phyloP scores from a whole-genome alignment of 2,113 vertebrate genomes.

The Chascanopsetta lugubris region DNA sequence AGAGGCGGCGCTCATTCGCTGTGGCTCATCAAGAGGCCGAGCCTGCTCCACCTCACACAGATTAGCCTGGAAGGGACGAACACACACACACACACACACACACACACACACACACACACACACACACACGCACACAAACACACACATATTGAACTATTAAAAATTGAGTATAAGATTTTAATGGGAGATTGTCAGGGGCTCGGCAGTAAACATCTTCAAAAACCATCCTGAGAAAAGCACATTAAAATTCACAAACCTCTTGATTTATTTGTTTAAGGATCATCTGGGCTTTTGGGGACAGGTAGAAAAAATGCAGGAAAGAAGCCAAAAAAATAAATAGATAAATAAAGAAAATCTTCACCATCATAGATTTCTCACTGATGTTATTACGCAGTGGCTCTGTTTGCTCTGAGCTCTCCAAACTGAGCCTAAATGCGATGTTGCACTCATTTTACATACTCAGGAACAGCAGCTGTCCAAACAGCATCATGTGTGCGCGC shows the following conservation, averaged over 20 bases:
- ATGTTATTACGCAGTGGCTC: slow-evolving; percentile 28
- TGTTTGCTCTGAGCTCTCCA: slow-evolving; percentile 65
- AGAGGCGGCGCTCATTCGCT: slow-evolving; percentile 84
- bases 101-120: slow-evolving; percentile 76
- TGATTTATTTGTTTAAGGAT: slow-evolving; percentile 55
- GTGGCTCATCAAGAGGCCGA: slow-evolving; percentile 81
- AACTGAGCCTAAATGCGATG: slow-evolving; percentile 69
- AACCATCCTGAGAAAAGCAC: slow-evolving; percentile 57
- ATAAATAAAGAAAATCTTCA: not conserved
- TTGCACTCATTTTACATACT: slow-evolving; percentile 73
- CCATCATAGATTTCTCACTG: slow-evolving; percentile 40
- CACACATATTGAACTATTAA: slow-evolving; percentile 80
- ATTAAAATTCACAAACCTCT: slow-evolving; percentile 52
- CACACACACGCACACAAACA: slow-evolving; percentile 77
- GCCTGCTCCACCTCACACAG: slow-evolving; percentile 89
- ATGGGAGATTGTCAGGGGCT: slow-evolving; percentile 84
- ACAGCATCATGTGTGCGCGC: slow-evolving; percentile 78
- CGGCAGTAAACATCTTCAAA: slow-evolving; percentile 77
- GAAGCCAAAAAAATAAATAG: slow-evolving; percentile 8
- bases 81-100: slow-evolving; percentile 73
- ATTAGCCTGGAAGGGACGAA: slow-evolving; percentile 87
- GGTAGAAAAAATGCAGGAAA: slow-evolving; percentile 20
- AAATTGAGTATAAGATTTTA: slow-evolving; percentile 76
- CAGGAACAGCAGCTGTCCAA: slow-evolving; percentile 82
- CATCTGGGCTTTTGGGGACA: slow-evolving; percentile 29